These are phyloP conservation scores for Chamaea fasciata DNA, from an alignment of 2,113 vertebrate species.

Conservation along the genomic window DNA sequence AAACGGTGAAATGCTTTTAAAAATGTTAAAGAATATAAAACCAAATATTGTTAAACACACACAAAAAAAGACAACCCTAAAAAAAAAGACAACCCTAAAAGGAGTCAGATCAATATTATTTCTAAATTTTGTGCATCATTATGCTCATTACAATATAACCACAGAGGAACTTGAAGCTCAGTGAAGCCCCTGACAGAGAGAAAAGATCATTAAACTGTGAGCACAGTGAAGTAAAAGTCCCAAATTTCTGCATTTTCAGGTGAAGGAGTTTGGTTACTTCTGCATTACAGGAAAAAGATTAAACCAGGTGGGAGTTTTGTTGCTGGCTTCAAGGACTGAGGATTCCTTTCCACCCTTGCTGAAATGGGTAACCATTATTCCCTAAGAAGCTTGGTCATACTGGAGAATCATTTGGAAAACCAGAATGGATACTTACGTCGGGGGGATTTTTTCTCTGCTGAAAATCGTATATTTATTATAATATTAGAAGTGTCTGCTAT, in stretches of 20 bases:
- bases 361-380: not conserved
- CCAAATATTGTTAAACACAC: not conserved
- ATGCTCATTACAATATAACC: not conserved
- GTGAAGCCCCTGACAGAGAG: not conserved
- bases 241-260: not conserved
- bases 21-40: not conserved
- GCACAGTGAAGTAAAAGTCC: not conserved
- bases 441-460: not conserved
- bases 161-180: not conserved
- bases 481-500: not conserved
- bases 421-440: not conserved
- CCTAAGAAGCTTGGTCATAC: not conserved
- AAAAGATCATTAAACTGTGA: not conserved
- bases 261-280: not conserved
- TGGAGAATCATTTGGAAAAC: not conserved
- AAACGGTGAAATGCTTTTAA: not conserved
- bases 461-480: not conserved
- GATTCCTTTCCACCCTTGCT: not conserved
- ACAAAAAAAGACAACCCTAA: not conserved
- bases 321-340: not conserved
- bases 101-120: not conserved
- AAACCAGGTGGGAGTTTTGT: not conserved
- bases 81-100: not conserved
- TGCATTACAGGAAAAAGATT: not conserved
- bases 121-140: fast-evolving